Percentiles rank a stretch among this genome's conserved stretches.
phyloP scores from a whole-genome alignment of 2,888 invertebrate genomes.

The Mythimna loreyi region DNA sequence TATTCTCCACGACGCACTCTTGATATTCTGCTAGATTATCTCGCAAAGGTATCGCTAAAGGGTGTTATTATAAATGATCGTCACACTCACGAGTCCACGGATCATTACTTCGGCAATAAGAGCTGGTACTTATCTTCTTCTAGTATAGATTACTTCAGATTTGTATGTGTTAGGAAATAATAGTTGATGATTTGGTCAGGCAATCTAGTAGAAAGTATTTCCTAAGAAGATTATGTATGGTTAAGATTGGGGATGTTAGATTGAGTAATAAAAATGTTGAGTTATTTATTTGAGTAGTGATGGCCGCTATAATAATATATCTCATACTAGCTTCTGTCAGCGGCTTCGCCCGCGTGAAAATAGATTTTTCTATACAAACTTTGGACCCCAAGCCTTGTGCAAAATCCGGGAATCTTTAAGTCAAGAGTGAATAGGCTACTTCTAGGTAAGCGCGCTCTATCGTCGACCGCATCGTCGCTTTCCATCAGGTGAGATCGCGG shows the following conservation, averaged over 20 bases:
- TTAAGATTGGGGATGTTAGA: not conserved
- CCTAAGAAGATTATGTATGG: not conserved
- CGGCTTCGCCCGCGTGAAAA: no score
- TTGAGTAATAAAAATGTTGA: not conserved
- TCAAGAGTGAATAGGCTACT: no score
- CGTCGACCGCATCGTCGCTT: no score
- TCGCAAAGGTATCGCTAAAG: conserved; percentile 2
- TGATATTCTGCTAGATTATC: conserved; percentile 18
- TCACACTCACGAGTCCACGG: conserved; percentile 23
- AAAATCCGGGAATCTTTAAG: no score
- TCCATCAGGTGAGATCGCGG: no score
- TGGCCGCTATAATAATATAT: no score
- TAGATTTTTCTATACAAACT: no score
- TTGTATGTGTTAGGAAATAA: conserved; percentile 37
- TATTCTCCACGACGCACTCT: not conserved
- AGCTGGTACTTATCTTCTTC: conserved; percentile 6
- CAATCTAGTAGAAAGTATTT: conserved; percentile 9
- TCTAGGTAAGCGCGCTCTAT: no score
- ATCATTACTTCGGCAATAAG: conserved; percentile 48
- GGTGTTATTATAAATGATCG: conserved; percentile 47
- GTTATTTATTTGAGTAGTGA: not conserved
- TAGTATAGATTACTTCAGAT: conserved; percentile 32
- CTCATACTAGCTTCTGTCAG: no score
- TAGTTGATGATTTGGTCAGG: conserved; percentile 22
- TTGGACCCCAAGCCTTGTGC: no score